Evolutionary conservation across 2,113 vertebrate species (phyloP), one percentile per base, ranked within the genome.

Genomic region (Pelvicachromis taeniatus): DNA sequence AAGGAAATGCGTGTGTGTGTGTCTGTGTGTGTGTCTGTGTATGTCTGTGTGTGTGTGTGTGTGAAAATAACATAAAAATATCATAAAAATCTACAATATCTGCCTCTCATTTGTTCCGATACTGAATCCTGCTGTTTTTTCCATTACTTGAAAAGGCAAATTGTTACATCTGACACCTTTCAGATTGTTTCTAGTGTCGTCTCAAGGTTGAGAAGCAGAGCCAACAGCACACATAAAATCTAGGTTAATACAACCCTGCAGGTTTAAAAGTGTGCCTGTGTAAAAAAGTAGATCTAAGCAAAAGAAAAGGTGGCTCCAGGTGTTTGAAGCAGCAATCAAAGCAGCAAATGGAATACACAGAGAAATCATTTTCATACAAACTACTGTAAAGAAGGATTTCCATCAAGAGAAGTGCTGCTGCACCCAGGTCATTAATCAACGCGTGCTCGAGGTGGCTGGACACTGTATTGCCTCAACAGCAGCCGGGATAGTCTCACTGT

Each of bases 371-470:
- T 88, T 89, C 79, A 86, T 86, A 81, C 86, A 80, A 91, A 91
- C 68, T 65, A 38, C 86, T 54, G 23, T 80, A 89, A 88, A 82
- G 56, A 86, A 55, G 81, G 50, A 87, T 86, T 91, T 91, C 82
- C 82, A 89, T 91, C 90, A 87, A 59, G 86, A 78, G 61, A 86
- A 79, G 75, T 70, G 86, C 65, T 33, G 55, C 78, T 58, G 29
- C 88, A 54, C 85, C 12, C 59, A 87, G 85, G 82, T 90, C 89
- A 92, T 94, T 93, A 93, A 93, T 95, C 92, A 94, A 77, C 26
- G 9, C 68, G 87, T 54, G 68, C 86, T 81, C 1, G 40, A 88
- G 86, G 88, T 88, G 93, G 91, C 88, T 91, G 89, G 84, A 82
- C 83, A 80, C 61, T 82, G 70, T 73, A 87, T 84, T 75, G 88